Base-by-base conservation (phyloP, 2,113 vertebrate genomes). In the Lepus timidus region DNA sequence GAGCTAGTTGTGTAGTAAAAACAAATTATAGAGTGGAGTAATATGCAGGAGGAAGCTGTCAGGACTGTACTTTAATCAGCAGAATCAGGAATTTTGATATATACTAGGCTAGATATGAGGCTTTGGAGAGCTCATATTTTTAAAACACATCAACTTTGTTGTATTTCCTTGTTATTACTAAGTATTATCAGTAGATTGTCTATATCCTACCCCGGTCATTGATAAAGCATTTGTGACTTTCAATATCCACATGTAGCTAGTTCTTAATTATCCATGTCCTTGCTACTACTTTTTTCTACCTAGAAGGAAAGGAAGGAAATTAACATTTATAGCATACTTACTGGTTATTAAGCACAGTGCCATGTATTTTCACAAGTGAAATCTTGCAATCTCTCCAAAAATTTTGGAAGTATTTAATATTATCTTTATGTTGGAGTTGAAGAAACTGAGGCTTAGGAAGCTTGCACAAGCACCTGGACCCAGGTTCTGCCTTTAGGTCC, bases 151-250 rank as follows among this genome's bases (percentile, higher is more conserved):
- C 23, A 62, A 33, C 36, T 80, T 87, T 79, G 14, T 80, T 33
- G 36, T 78, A 16, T 17, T 68, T 39, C 39, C 20, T 61, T 71
- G 27, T 93, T 61, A 62, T 83, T 39, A 23, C 33, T 27, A 6
- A 25, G 36, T 58, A 58, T 14, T 58, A 11, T 0, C 36, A 81
- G 33, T 93, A 75, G 11, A 29, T 71, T 39, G 61, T 61, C 51
- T 49, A n/a, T 36, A 85, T 36, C 19, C 25, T 88, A 20, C 27
- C 5, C 52, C 9, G 67, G 90, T 70, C 88, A 81, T 27, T 36
- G 52, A 71, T 20, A 87, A 68, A 29, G 65, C 20, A 71, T 86
- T 52, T 78, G 75, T 83, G 70, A 88, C 44, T 88, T 81, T 90
- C 67, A 94, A 52, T 75, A 85, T 19, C 4, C 25, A 61, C 4